Conservation (phyloP, 2,797 vertebrate species). For the Tamandua tetradactyla region DNA sequence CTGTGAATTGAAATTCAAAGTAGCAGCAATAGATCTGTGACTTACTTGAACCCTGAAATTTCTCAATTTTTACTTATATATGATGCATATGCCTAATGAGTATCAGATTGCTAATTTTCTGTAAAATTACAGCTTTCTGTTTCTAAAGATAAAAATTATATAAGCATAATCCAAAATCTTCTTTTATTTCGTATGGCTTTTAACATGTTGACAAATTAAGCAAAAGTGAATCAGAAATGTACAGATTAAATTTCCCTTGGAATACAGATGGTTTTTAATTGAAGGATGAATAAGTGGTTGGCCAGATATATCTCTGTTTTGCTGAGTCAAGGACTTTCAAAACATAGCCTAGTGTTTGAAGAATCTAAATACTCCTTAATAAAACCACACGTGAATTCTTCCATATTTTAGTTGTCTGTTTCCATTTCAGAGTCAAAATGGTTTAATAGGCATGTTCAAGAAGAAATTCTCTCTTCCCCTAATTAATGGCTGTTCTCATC, state of each 20-base stretch:
- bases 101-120: slow-evolving; percentile 16
- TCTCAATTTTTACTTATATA: neutral
- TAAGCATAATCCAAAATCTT: slow-evolving; percentile 48
- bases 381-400: slow-evolving; percentile 54
- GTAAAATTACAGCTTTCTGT: slow-evolving; percentile 43
- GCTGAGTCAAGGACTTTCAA: slow-evolving; percentile 66
- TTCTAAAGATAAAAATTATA: slow-evolving; percentile 59
- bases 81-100: neutral
- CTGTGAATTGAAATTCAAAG: slow-evolving; percentile 39
- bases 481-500: slow-evolving; percentile 55
- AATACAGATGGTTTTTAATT: slow-evolving; percentile 63
- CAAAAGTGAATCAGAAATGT: slow-evolving; percentile 71
- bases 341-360: slow-evolving; percentile 50
- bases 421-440: slow-evolving; percentile 51
- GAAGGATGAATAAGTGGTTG: slow-evolving; percentile 44
- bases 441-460: slow-evolving; percentile 28
- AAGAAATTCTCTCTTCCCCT: slow-evolving; percentile 6
- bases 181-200: slow-evolving; percentile 72
- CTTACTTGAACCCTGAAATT: neutral
- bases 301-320: slow-evolving; percentile 53
- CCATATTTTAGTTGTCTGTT: slow-evolving; percentile 27
- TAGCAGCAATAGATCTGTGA: neutral
- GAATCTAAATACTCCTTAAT: slow-evolving; percentile 59
- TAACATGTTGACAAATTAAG: slow-evolving; percentile 76
- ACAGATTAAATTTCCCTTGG: slow-evolving; percentile 72